Conservation (phyloP, 2,888 invertebrate species). For the Synanthedon vespiformis region DNA sequence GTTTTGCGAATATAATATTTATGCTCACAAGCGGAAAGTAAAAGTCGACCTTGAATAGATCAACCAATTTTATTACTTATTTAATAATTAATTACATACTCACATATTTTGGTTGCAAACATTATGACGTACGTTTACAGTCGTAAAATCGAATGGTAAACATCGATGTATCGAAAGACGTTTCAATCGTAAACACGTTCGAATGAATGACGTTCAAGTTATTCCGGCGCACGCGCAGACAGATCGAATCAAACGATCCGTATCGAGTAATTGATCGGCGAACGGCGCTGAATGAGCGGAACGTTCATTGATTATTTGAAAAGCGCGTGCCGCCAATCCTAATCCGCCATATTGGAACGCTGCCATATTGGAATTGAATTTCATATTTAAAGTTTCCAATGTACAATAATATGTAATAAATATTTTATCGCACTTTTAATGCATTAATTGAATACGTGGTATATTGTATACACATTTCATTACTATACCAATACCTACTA, state of each 20-base stretch:
- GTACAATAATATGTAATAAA: too few species aligned
- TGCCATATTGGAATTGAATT: slow-evolving; percentile 14
- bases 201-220: not conserved
- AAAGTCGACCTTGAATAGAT: too few species aligned
- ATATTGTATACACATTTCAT: too few species aligned
- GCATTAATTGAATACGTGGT: too few species aligned
- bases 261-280: slow-evolving; percentile 8
- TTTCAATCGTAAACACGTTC: slow-evolving; percentile 4
- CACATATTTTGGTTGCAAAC: too few species aligned
- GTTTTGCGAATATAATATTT: too few species aligned
- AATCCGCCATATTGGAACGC: slow-evolving; percentile 10
- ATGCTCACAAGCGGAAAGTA: too few species aligned
- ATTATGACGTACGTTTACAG: not conserved
- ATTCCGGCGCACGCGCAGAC: slow-evolving; percentile 5
- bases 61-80: too few species aligned
- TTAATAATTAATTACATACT: too few species aligned
- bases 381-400: too few species aligned
- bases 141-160: not conserved
- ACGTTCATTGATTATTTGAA: slow-evolving; percentile 12
- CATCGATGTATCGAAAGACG: not conserved
- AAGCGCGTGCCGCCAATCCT: slow-evolving; percentile 2
- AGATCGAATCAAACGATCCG: slow-evolving; percentile 6
- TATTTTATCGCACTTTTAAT: too few species aligned
- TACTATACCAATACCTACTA: too few species aligned
- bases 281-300: slow-evolving; percentile 11